phyloP scores from a whole-genome alignment of 2,797 vertebrate genomes.

The Lerista edwardsae region DNA sequence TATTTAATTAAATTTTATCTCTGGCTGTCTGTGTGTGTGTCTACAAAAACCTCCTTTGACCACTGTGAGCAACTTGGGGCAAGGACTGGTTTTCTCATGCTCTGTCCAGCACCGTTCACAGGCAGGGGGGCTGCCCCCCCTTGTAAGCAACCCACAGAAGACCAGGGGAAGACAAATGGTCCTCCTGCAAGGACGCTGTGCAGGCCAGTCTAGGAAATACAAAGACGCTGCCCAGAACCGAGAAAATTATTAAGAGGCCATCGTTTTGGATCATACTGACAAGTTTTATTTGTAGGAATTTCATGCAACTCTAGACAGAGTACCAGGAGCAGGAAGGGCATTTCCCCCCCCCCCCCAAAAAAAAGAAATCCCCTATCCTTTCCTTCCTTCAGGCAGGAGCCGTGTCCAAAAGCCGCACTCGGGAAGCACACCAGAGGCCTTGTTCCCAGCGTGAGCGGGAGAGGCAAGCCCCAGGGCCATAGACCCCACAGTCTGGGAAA shows the following conservation, averaged over 20 bases:
- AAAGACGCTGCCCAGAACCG: too few species aligned
- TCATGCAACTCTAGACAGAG: not conserved
- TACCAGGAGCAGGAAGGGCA: not conserved
- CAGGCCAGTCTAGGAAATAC: not conserved
- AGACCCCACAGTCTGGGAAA: not conserved
- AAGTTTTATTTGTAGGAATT: constrained; percentile 1
- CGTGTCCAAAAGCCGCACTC: rapidly evolving
- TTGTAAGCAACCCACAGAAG: too few species aligned
- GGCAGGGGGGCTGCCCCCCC: too few species aligned
- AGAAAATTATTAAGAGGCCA: not conserved
- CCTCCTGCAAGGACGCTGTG: too few species aligned
- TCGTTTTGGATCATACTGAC: not conserved
- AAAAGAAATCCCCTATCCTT: rapidly evolving
- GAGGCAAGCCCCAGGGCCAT: not conserved
- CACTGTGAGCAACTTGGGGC: too few species aligned
- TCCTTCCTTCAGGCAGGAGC: not conserved
- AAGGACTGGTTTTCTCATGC: too few species aligned
- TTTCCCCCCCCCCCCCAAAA: too few species aligned
- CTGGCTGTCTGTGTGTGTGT: too few species aligned
- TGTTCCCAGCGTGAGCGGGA: not conserved
- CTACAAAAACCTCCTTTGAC: too few species aligned
- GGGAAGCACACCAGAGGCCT: not conserved
- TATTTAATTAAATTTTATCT: too few species aligned
- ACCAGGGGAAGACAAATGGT: too few species aligned
- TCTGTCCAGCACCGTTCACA: too few species aligned